Conservation (phyloP, 2,888 invertebrate genomes). For the Drosophila infuscata region DNA sequence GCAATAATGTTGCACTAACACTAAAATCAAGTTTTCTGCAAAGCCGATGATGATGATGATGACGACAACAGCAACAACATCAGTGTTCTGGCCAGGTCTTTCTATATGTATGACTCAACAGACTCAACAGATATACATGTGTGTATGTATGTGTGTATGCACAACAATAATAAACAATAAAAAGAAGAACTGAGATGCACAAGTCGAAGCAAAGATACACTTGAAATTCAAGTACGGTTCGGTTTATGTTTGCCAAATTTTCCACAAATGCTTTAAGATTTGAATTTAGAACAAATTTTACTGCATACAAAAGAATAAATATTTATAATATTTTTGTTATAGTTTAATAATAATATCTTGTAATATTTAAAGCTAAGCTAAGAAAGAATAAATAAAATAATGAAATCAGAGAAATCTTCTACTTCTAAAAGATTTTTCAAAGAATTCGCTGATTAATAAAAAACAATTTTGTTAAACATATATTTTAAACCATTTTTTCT, state of each 20-base stretch:
- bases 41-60: slow-evolving; percentile 36
- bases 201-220: slow-evolving; percentile 34
- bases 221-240: slow-evolving; percentile 2
- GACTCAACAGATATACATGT: slow-evolving; percentile 9
- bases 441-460: neutral
- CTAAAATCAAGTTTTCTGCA: slow-evolving; percentile 49
- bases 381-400: neutral
- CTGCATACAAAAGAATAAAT: neutral
- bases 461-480: neutral
- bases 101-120: slow-evolving; percentile 61
- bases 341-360: neutral
- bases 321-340: neutral
- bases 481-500: no score
- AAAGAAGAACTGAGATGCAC: slow-evolving; percentile 11
- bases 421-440: neutral
- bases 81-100: slow-evolving; percentile 62
- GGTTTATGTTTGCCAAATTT: neutral
- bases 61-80: slow-evolving; percentile 22
- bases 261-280: neutral
- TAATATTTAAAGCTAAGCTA: neutral
- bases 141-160: neutral
- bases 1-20: slow-evolving; percentile 47
- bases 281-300: neutral
- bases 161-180: slow-evolving; percentile 37
- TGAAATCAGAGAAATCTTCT: neutral